A percentile compares a stretch with the other conserved stretches of the same genome.
Evolutionary conservation across 2,113 vertebrate species (phyloP).

Genomic region (Gnathonemus longibarbis): DNA sequence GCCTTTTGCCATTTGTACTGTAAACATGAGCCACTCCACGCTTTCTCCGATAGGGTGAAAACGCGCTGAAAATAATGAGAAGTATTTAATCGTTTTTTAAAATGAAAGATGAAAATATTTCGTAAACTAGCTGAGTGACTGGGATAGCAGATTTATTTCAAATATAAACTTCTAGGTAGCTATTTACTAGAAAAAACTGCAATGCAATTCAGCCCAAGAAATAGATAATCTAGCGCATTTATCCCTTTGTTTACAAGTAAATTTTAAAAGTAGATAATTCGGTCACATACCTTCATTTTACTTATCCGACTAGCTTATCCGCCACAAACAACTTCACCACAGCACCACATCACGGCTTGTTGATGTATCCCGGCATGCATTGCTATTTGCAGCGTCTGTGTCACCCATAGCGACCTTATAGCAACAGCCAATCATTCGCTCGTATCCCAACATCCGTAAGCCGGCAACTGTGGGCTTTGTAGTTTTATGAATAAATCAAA

Average conservation of each 20-base stretch:
- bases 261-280: not conserved
- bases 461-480: slow-evolving; percentile 11
- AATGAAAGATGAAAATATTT: not conserved
- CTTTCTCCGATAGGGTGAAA: slow-evolving; percentile 77
- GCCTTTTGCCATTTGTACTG: slow-evolving; percentile 89
- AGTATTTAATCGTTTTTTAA: not conserved
- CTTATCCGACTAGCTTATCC: not conserved
- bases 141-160: not conserved
- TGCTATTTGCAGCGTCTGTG: slow-evolving; percentile 45
- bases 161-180: not conserved
- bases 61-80: slow-evolving; percentile 65
- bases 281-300: slow-evolving; percentile 37
- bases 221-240: not conserved
- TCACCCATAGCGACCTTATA: slow-evolving; percentile 41
- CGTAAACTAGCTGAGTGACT: not conserved
- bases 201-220: not conserved
- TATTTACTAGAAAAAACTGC: not conserved
- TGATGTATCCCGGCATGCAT: slow-evolving; percentile 46
- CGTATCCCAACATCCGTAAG: not conserved
- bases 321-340: slow-evolving; percentile 4
- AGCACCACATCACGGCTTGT: slow-evolving; percentile 8
- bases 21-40: slow-evolving; percentile 66
- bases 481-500: slow-evolving; percentile 8
- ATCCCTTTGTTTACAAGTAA: not conserved
- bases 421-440: not conserved